Base-by-base conservation (phyloP, 30 jellyfish, hydroid and myxozoan genomes). In the Pseudorhiza aurosa region DNA sequence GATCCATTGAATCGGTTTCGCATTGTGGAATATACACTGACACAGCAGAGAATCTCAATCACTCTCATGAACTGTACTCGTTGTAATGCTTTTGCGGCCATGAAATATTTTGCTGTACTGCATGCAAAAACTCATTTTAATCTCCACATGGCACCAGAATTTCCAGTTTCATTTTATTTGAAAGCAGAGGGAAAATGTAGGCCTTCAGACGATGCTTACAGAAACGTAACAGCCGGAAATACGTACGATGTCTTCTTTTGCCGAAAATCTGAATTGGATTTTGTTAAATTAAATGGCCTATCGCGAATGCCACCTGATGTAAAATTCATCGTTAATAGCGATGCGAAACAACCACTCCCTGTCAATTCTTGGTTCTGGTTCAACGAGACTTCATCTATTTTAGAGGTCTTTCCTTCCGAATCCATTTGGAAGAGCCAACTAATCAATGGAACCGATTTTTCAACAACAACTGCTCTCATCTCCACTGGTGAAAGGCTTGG, bases 331-430 rank as follows among this genome's bases (percentile, higher is more conserved):
- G 72, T 84, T 15, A 47, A 62, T 19, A 72, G 43, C 21, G 77
- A 46, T 14, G n/a, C 71, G 6, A 21, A 42, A 7, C 72, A 82
- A 26, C 85, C 62, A 0, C 68, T 92, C 65, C 96, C 96, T 9
- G 8, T 39, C 1, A 62, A 71, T 62, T 86, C 96, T 28, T 92
- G 96, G 96, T 59, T 85, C 44, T 92, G 98, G 98, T 82, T 68
- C 49, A 72, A 81, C 11, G 88, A 84, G 40, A 84, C 69, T 18
- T 53, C 88, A 4, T 68, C 74, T 12, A 43, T 40, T 29, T 32
- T 84, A 35, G 85, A 84, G 55, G 95, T 83, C 9, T 84, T 84
- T 33, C 79, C 95, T 1, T 55, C 69, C 22, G 78, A 63, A 36
- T 63, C 70, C 33, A 43, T 30, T 19, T 72, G 76, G 91, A 55